A percentile compares a stretch with the other conserved stretches of the same genome.
Evolutionary conservation across 2,797 vertebrate species (phyloP).

Genomic region (Cossypha heuglini): DNA sequence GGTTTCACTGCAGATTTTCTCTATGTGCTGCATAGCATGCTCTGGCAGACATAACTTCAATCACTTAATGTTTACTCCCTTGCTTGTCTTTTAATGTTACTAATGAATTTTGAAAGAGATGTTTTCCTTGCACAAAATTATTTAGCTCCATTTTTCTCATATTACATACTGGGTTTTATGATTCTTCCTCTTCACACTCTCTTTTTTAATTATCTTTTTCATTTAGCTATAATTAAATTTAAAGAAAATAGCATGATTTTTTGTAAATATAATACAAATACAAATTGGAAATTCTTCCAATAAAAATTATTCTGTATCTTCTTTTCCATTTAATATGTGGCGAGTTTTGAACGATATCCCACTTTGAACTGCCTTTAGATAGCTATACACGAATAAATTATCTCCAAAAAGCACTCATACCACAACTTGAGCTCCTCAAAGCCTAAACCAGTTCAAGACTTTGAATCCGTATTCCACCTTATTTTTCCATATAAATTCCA

Average conservation of each 20-base stretch:
- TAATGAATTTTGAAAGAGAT: constrained; percentile 50
- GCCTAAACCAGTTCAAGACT: neutral
- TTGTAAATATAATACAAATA: constrained; percentile 66
- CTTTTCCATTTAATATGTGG: neutral
- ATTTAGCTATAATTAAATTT: constrained; percentile 72
- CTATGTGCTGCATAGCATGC: neutral
- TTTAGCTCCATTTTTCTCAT: constrained; percentile 65
- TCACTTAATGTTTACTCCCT: neutral
- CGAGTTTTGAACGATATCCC: constrained; percentile 64
- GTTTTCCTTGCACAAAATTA: constrained; percentile 12
- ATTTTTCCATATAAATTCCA: neutral
- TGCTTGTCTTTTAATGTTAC: neutral
- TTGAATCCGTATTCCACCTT: neutral
- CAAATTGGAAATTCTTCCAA: constrained; percentile 35
- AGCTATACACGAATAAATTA: constrained; percentile 18
- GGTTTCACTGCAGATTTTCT: neutral
- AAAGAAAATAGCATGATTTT: neutral
- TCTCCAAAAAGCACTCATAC: neutral
- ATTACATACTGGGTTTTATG: neutral
- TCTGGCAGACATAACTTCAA: neutral
- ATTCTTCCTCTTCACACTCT: neutral
- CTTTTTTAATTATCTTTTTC: constrained; percentile 55
- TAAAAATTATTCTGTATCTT: constrained; percentile 36
- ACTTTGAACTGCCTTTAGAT: constrained; percentile 50
- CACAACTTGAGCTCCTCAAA: neutral